A percentile compares a stretch with the other conserved stretches of the same genome.
phyloP scores from a whole-genome alignment of 1,140 invertebrate genomes.

The Lasaia peninsularis region DNA sequence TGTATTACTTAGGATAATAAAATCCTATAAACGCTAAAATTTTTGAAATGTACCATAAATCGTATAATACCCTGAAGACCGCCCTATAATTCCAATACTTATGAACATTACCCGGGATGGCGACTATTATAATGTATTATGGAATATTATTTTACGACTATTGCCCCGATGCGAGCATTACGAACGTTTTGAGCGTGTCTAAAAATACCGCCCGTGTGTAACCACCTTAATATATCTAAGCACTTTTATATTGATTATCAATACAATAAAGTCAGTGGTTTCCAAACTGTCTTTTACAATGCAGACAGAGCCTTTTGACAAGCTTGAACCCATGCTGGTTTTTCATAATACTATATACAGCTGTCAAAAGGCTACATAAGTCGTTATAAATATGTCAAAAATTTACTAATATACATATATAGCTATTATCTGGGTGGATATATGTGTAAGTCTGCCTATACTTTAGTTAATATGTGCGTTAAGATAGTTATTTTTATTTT shows the following conservation, averaged over 20 bases:
- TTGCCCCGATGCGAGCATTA: constrained; percentile 49
- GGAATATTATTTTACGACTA: constrained; percentile 74
- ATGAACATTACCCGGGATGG: constrained; percentile 70
- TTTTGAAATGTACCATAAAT: constrained; percentile 33
- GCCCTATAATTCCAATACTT: constrained; percentile 76
- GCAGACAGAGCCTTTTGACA: too few relatives aligned
- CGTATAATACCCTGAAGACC: constrained; percentile 55
- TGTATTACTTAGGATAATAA: neutral
- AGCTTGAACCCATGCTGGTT: too few relatives aligned
- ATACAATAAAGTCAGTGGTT: neutral
- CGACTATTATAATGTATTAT: constrained; percentile 77
- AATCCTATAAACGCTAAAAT: constrained; percentile 1
- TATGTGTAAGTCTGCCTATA: too few relatives aligned
- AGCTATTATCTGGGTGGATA: too few relatives aligned
- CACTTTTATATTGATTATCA: constrained; percentile 29
- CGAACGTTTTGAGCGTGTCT: constrained; percentile 53
- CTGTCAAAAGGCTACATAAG: too few relatives aligned
- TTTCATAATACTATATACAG: too few relatives aligned
- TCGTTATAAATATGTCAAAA: too few relatives aligned
- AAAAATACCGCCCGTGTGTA: constrained; percentile 54
- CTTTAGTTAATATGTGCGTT: too few relatives aligned
- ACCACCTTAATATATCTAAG: constrained; percentile 33
- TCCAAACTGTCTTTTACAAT: too few relatives aligned
- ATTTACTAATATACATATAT: too few relatives aligned
- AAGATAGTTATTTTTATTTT: too few relatives aligned